These are phyloP conservation scores for Aegotheles bennettii DNA, from an alignment of 2,113 vertebrate species.

Conservation along the genomic window DNA sequence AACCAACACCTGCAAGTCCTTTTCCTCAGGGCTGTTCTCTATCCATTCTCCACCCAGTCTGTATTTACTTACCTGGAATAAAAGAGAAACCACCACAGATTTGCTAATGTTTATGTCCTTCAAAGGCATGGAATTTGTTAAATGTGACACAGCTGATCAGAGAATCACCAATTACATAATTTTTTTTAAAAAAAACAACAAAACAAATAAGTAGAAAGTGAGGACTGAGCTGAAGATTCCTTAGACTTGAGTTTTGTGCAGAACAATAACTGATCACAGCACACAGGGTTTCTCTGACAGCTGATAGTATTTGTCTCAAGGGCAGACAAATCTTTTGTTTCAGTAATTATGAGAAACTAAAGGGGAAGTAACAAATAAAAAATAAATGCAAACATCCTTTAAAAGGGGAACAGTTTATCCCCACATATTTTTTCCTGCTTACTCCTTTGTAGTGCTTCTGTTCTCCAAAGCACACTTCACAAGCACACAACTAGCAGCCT, in stretches of 20 bases:
- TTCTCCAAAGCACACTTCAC: neutral
- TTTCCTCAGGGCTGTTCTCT: too few relatives aligned
- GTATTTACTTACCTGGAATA: neutral
- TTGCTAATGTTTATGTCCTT: neutral
- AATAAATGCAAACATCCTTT: neutral
- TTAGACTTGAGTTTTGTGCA: conserved; percentile 28
- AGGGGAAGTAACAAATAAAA: neutral
- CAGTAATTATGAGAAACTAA: conserved; percentile 1
- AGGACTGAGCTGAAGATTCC: neutral
- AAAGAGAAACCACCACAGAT: neutral
- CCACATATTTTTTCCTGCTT: neutral
- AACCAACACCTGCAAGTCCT: too few relatives aligned
- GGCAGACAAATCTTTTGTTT: conserved; percentile 48
- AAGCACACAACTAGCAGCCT: neutral
- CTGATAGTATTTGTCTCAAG: conserved; percentile 37
- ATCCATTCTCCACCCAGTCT: too few relatives aligned
- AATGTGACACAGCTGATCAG: neutral
- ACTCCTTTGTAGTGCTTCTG: neutral
- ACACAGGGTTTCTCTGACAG: conserved; percentile 32
- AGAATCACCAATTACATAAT: neutral
- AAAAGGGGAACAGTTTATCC: neutral
- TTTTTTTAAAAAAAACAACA: neutral
- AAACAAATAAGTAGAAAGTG: neutral
- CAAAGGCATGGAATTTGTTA: neutral
- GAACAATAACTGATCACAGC: conserved; percentile 21